Evolutionary conservation across 2,888 invertebrate genomes (phyloP).

Genomic region (Lasioglossum oenotherae): DNA sequence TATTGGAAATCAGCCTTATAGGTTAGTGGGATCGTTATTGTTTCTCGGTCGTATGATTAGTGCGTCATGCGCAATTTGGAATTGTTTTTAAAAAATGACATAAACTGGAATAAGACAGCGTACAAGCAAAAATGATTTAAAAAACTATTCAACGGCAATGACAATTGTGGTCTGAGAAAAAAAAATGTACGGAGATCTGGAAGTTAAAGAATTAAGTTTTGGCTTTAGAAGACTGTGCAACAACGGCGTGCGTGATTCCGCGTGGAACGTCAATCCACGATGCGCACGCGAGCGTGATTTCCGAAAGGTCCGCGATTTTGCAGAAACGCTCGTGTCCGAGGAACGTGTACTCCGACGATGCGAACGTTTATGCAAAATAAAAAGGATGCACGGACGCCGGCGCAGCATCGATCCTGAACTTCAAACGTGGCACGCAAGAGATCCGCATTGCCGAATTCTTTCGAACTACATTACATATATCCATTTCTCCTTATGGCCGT

Average conservation of each 20-base stretch:
- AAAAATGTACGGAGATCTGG: background rate
- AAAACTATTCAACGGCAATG: background rate
- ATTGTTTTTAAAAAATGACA: no score
- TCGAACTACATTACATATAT: background rate
- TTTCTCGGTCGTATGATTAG: no score
- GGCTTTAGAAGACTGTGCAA: background rate
- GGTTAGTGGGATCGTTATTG: no score
- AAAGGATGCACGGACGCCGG: background rate
- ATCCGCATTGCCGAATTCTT: constrained; percentile 2
- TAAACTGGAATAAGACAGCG: no score
- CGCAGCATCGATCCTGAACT: background rate
- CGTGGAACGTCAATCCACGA: background rate
- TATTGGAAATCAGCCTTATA: no score
- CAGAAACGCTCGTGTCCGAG: background rate
- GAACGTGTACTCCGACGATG: background rate
- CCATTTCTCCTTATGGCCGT: background rate
- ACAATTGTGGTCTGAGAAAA: background rate
- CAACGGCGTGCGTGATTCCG: background rate
- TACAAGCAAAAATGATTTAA: no score
- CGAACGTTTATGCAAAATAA: constrained; percentile 14
- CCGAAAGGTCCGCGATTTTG: background rate
- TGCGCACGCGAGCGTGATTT: background rate
- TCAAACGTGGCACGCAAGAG: constrained; percentile 13
- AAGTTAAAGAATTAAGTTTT: background rate
- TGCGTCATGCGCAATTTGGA: no score